Evolutionary conservation across 2,888 invertebrate species (phyloP).

Genomic region (Baronia brevicornis): DNA sequence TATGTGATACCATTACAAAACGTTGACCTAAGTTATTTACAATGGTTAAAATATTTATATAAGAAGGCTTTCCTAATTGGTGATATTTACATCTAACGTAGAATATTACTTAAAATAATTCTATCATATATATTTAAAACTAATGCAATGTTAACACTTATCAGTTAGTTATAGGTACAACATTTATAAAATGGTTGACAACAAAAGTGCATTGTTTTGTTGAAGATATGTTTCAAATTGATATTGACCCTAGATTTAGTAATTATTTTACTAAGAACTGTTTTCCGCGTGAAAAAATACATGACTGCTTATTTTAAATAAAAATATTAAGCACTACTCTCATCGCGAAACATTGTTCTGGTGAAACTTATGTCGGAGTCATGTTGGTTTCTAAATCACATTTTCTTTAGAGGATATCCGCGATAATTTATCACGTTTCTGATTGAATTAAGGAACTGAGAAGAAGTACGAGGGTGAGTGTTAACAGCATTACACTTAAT

Average conservation of each 20-base stretch:
- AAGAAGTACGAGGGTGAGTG: slow-evolving; percentile 50
- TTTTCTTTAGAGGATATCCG: slow-evolving; percentile 48
- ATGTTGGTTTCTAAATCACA: slow-evolving; percentile 24
- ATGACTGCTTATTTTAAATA: too few relatives aligned
- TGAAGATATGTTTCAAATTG: too few relatives aligned
- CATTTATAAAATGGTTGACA: too few relatives aligned
- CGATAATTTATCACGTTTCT: slow-evolving; percentile 68
- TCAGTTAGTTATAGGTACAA: too few relatives aligned
- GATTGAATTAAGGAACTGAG: slow-evolving; percentile 50
- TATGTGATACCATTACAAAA: slow-evolving; percentile 15
- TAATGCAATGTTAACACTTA: too few relatives aligned
- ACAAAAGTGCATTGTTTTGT: too few relatives aligned
- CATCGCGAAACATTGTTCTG: too few relatives aligned
- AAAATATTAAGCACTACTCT: too few relatives aligned
- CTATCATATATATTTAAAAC: too few relatives aligned
- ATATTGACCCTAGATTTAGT: too few relatives aligned
- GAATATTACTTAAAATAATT: slow-evolving; percentile 1
- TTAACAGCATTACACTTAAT: slow-evolving; percentile 58
- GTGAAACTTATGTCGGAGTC: slow-evolving; percentile 9
- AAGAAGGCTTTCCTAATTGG: slow-evolving; percentile 64
- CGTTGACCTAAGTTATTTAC: slow-evolving; percentile 34
- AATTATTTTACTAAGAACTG: too few relatives aligned
- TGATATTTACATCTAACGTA: slow-evolving; percentile 25
- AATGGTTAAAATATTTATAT: slow-evolving; percentile 41
- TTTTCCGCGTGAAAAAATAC: too few relatives aligned